These are phyloP conservation scores for Pseudolycoriella hygida DNA, from an alignment of 2,888 invertebrate genomes.

Conservation along the genomic window DNA sequence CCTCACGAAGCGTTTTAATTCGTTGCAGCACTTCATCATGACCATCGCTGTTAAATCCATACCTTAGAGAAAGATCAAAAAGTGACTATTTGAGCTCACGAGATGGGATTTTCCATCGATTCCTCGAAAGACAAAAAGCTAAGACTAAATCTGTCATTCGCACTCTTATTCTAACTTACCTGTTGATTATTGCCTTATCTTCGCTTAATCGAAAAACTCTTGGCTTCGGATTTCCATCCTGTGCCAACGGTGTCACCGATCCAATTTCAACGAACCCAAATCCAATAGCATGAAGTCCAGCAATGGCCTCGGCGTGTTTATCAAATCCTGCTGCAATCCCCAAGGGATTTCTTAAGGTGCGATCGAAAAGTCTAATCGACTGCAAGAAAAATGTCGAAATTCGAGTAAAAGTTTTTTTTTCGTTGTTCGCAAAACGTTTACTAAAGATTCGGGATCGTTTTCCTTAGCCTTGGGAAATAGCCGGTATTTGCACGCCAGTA, in stretches of 20 bases:
- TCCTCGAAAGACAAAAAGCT: too few relatives aligned
- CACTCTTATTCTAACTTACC: conserved; percentile 33
- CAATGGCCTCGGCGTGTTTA: conserved; percentile 84
- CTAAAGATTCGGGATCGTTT: conserved; percentile 46
- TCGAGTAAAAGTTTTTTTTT: too few relatives aligned
- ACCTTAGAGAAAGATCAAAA: conserved; percentile 29
- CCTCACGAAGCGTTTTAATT: conserved; percentile 36
- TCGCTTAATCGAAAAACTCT: conserved; percentile 74
- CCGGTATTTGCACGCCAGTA: conserved; percentile 58
- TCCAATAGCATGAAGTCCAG: conserved; percentile 64
- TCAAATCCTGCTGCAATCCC: conserved; percentile 99
- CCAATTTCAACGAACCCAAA: conserved; percentile 96
- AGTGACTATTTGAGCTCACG: not conserved
- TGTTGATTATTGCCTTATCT: conserved; percentile 82
- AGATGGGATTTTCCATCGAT: too few relatives aligned
- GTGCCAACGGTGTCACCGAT: conserved; percentile 85
- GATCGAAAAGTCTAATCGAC: conserved; percentile 28
- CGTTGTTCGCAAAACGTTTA: conserved; percentile 26
- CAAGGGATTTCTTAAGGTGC: conserved; percentile 68
- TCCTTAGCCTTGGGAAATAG: conserved; percentile 42
- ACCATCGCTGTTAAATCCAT: conserved; percentile 93
- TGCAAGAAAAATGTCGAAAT: conserved; percentile 10
- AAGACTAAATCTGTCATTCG: too few relatives aligned
- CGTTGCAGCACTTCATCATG: conserved; percentile 56
- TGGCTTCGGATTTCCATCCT: conserved; percentile 83